Conservation (phyloP, 1,140 invertebrate genomes). For the Achatina immaculata region DNA sequence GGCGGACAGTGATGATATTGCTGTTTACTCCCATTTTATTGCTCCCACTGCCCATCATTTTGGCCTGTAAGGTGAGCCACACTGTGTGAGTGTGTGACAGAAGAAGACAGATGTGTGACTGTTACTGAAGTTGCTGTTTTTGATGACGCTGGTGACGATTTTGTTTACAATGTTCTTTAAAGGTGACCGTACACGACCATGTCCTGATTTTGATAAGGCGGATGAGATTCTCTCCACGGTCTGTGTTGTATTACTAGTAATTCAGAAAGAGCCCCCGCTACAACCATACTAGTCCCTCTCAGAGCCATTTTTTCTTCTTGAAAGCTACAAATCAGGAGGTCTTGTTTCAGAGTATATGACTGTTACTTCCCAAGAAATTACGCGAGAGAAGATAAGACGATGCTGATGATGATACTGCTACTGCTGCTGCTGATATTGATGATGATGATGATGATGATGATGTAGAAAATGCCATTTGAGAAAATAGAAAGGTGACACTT, state of each 20-base stretch:
- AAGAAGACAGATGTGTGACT: not conserved
- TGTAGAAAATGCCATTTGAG: no score
- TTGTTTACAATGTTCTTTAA: not conserved
- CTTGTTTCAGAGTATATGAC: no score
- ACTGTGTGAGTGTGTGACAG: not conserved
- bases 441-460: no score
- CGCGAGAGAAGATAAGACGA: no score
- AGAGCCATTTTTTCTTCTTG: no score
- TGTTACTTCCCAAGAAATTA: no score
- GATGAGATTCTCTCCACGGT: not conserved
- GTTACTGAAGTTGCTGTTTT: not conserved
- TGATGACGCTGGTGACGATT: not conserved
- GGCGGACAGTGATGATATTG: slow-evolving; percentile 33
- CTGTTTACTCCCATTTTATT: slow-evolving; percentile 38
- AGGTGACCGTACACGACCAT: not conserved
- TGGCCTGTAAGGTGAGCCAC: slow-evolving; percentile 33
- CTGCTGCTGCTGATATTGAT: no score
- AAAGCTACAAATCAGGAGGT: no score
- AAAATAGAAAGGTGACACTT: no score
- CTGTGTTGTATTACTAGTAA: not conserved
- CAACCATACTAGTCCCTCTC: no score
- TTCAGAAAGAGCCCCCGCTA: no score
- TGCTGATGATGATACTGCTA: no score
- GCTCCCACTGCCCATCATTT: slow-evolving; percentile 28
- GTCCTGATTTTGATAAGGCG: not conserved